These are phyloP conservation scores for Bicyclus anynana DNA, from an alignment of 1,140 invertebrate species.

Conservation along the genomic window DNA sequence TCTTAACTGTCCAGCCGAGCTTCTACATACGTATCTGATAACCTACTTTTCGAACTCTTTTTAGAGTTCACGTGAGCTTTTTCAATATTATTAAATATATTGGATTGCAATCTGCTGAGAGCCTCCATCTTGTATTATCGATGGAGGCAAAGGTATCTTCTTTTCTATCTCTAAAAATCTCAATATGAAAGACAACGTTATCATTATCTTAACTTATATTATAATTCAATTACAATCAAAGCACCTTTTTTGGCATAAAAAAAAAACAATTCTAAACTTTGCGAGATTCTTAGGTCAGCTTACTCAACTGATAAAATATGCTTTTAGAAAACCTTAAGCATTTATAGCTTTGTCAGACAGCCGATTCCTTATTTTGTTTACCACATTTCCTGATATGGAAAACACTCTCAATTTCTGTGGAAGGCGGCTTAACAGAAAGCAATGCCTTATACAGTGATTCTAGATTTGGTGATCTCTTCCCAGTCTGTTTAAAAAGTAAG, in stretches of 20 bases:
- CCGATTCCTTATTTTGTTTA: background rate
- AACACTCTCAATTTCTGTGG: background rate
- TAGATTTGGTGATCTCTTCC: background rate
- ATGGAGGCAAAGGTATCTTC: no score
- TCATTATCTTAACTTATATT: background rate
- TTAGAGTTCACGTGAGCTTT: no score
- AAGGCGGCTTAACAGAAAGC: background rate
- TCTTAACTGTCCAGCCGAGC: no score
- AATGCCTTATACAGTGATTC: background rate
- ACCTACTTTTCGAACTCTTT: no score
- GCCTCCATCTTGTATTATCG: no score
- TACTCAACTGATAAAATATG: background rate
- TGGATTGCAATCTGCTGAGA: no score
- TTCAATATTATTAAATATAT: no score
- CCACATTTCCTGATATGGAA: background rate
- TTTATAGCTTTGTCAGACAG: background rate
- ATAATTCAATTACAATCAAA: background rate
- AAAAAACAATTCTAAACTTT: background rate
- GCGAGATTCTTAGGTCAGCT: background rate
- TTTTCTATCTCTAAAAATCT: no score
- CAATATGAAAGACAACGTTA: no score
- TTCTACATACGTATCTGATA: no score
- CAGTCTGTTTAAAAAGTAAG: background rate
- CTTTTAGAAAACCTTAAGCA: background rate
- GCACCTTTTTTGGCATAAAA: background rate